Evolutionary conservation across 2,888 invertebrate species (phyloP), one percentile per base, ranked within the genome.

Genomic region (Harpalus rubripes): DNA sequence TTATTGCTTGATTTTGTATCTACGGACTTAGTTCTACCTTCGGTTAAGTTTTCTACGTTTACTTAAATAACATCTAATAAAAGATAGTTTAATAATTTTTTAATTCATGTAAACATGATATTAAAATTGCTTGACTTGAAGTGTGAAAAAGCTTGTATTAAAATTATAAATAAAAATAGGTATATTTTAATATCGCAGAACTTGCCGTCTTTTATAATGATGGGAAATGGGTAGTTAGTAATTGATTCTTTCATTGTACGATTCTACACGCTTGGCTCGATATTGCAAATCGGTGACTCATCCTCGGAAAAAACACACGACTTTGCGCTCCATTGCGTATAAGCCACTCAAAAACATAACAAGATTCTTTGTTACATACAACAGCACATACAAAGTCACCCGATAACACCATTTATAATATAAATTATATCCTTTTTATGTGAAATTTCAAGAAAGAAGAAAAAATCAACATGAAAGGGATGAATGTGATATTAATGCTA

Each of bases 251-350:
- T 18, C 18, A 26, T 65, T 32, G 32, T 32, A 4, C 8, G n/a
- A 12, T 65, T 26, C 22, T 10, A n/a, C 65, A 65, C 22, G 65
- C 8, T 32, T 32, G 32, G 32, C 32, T 32, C 65, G 68, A 41
- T 41, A 16, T 41, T 16, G 68, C 68, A 68, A 68, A 1, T 68
- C 41, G 68, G 68, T 68, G 68, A 68, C 41, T 68, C 68, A 68
- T 68, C 68, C n/a, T 2, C 39, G 7, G n/a, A 68, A 68, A 68
- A 68, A 39, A 39, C 12, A 15, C n/a, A 18, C 39, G 39, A 68
- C 39, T 68, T 68, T 68, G 41, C 68, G 68, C 68, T 39, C 68
- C 39, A 68, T 68, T 68, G 68, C 32, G 41, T 68, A 68, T 68
- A 68, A 68, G 32, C 68, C 32, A 68, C n/a, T 68, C 39, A 68